Percentiles rank a stretch among this genome's conserved stretches.
Conservation (phyloP, 2,888 invertebrate species). For the Microctonus hyperodae region DNA sequence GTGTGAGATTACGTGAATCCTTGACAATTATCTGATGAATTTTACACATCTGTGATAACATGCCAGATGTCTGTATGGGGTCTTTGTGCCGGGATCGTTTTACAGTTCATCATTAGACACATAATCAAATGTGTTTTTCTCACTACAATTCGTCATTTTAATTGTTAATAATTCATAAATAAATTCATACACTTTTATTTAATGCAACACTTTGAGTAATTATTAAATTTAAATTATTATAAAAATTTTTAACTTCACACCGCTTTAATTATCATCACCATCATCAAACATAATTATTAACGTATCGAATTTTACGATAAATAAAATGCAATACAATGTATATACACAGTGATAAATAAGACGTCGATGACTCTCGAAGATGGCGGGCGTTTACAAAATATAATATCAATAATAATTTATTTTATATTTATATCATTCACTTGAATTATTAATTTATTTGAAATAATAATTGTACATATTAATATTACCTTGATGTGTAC, state of each 20-base stretch:
- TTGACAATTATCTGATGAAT: background rate
- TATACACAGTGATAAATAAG: background rate
- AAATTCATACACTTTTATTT: background rate
- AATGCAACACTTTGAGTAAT: background rate
- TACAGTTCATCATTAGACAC: background rate
- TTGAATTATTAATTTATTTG: too few relatives aligned
- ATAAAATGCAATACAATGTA: background rate
- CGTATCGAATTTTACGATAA: background rate
- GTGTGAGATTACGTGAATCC: background rate
- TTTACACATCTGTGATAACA: background rate
- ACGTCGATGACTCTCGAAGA: slow-evolving; percentile 13
- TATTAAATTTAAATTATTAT: background rate
- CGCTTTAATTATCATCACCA: background rate
- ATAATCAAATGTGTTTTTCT: background rate
- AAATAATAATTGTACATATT: background rate
- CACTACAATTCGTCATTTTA: background rate
- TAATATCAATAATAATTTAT: background rate
- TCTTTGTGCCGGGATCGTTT: background rate
- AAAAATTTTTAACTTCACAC: background rate
- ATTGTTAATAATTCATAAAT: background rate
- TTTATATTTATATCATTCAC: background rate
- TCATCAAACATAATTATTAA: background rate
- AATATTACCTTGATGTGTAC: background rate
- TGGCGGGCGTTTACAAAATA: slow-evolving; percentile 9
- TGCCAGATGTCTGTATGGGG: background rate